Base-by-base conservation (phyloP, 2,113 vertebrate genomes). In the Stictonetta naevosa region DNA sequence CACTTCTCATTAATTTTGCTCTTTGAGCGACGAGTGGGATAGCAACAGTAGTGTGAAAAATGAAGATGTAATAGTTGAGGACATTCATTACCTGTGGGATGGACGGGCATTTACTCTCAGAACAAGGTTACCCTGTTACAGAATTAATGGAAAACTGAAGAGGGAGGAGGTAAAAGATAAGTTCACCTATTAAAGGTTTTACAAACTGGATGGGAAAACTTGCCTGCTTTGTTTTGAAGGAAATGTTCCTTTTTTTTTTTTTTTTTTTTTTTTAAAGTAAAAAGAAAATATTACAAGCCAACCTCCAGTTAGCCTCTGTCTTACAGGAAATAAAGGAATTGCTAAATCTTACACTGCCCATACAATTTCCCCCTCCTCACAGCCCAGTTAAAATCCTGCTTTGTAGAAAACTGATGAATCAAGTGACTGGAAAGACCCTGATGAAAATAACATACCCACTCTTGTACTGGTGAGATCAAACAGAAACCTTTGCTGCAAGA, bases 371-470 rank as follows among this genome's bases (percentile, higher is more conserved):
- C 59, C 52, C 29, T 90, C 48, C 83, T 76, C 53, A 5, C 40
- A 28, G 55, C 40, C 9, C 77, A 52, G 80, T 50, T 62, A 95
- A 88, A 96, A 86, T 88, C 62, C 88, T 67, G 71, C 77, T 96
- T 96, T 96, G 83, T 94, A 74, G 69, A 89, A 89, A 86, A 58
- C 52, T 75, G 83, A 95, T 86, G 90, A 92, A 88, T 96, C 80
- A 28, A 93, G 56, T 58, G 77, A 58, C 28, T 89, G 80, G 77
- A 73, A 76, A 48, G 58, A 44, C 40, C 73, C 80, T 90, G 86
- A 95, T 92, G 83, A 92, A 96, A 96, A 96, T 91, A 95, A 87
- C 90, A 96, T 34, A 62, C 90, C 26, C 0, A 17, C 42, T 83
- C 34, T 56, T 17, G 55, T 4, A 20, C 67, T 67, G 76, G 42